Base-by-base conservation (phyloP, 2,888 invertebrate species). In the Epinotia ramella region DNA sequence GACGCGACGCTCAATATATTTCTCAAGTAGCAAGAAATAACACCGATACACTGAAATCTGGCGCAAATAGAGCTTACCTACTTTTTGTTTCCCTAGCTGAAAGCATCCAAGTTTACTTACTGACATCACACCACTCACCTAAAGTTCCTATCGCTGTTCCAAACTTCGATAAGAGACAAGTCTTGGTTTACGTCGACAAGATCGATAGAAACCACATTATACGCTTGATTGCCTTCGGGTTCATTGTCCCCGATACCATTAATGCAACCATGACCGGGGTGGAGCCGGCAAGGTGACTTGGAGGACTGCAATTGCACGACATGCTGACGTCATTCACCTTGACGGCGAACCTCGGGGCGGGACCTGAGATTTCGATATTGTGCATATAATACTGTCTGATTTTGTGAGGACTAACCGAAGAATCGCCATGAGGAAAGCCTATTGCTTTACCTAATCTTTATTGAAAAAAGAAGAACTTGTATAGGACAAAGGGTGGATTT, bases 231-330 rank as follows among this genome's bases (percentile, higher is more conserved):
- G 59, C 33, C 4, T 59, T 28, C 59, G n/a, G 56, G 73, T 65
- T 73, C 73, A 65, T 65, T 33, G 73, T 11, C 57, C 68, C 44
- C 11, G 28, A 16, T 7, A n/a, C 44, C 69, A 69, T 69, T 44
- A 7, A 44, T 44, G 59, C 59, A 64, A 59, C 64, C 64, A 20
- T 70, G 62, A 33, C 70, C 33, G 56, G 12, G 4, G 59, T 59
- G 66, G 73, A 59, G 59, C 57, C 20, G 73, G 6, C 69, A 65
- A 70, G 74, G 74, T 74, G 57, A 74, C 57, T 49, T 63, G 24
- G 67, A 62, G 69, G 64, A 70, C 64, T 74, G 64, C 74, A 74
- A 40, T 24, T 68, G 62, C 67, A 73, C 60, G 67, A 49, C 59
- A 16, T 64, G 73, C 18, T 64, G 69, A 59, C 59, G 69, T 46